Evolutionary conservation across 2,113 vertebrate genomes (phyloP).

Genomic region (Sclerurus mexicanus): DNA sequence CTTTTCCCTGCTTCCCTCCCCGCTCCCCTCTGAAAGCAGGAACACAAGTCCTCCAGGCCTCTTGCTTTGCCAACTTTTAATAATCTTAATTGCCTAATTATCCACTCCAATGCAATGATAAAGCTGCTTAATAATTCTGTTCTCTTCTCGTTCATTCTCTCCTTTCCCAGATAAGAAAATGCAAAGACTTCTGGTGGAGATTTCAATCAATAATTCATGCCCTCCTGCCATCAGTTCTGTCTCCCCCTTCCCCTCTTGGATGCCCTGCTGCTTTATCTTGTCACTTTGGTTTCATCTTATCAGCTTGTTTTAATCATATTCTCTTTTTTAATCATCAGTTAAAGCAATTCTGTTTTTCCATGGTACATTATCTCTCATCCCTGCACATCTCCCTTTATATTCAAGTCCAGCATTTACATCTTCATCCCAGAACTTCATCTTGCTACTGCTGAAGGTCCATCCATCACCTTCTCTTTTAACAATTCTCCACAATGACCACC

Average conservation of each 20-base stretch:
- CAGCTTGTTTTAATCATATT: constrained; percentile 6
- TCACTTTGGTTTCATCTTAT: constrained; percentile 25
- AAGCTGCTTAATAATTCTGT: constrained; percentile 34
- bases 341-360: neutral
- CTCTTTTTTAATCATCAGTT: neutral
- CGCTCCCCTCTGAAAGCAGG: neutral
- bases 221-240: neutral
- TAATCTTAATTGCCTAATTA: constrained; percentile 62
- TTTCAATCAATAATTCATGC: constrained; percentile 33
- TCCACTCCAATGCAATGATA: constrained; percentile 13
- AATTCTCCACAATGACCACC: neutral
- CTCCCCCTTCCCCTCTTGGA: neutral
- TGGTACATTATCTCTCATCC: neutral
- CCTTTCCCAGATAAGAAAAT: constrained; percentile 25
- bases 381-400: neutral
- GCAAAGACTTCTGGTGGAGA: neutral
- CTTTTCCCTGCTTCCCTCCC: neutral
- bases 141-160: neutral
- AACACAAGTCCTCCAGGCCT: neutral
- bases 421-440: neutral
- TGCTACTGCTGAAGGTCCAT: neutral
- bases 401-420: neutral
- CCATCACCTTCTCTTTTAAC: neutral
- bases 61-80: constrained; percentile 22
- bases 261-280: constrained; percentile 20